Base-by-base conservation (phyloP, 2,797 vertebrate species). In the Amazona ochrocephala region DNA sequence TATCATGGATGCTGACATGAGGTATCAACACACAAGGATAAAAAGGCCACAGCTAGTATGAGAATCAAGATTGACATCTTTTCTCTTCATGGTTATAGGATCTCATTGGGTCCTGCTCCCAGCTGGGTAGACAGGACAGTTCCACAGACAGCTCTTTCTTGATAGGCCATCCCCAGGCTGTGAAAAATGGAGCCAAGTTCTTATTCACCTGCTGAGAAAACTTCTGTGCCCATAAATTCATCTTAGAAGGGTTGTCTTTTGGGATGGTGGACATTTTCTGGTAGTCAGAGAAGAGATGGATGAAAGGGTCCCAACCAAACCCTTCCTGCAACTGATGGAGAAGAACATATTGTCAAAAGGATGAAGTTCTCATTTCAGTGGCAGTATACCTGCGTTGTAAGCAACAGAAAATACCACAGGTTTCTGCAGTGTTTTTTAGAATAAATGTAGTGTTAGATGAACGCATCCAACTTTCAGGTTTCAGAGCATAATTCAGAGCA, bases 241-340 rank as follows among this genome's bases (percentile, higher is more conserved):
- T 98, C 95, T 97, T 98, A 62, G 93, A 76, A 27, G 45, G 1
- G 1, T 97, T 98, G 89, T 96, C 92, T 23, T 82, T 50, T 66
- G 97, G 97, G 64, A 95, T 20, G 4, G 1, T 16, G 26, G 87
- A 66, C 65, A 97, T 90, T 8, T 90, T 95, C 94, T 98, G 97
- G 87, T 98, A 98, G 44, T 98, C 97, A 39, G 96, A 96, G 91
- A 98, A 98, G 47, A 98, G 90, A 5, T 79, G 77, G 37, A 5
- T 98, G 93, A 98, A 98, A 1, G 97, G 97, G 19, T 98, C 97
- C 98, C 98, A 98, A 21, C 98, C 98, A 84, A 98, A 98, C 30
- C 89, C 96, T 88, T 98, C 98, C 94, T 98, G 98, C 73, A 98
- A 96, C 98, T 98, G 94, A 60, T 37, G 29, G 82, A 92, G 54